A percentile compares a stretch with the other conserved stretches of the same genome.
Evolutionary conservation across 2,113 vertebrate genomes (phyloP).

Genomic region (Otocyon megalotis): DNA sequence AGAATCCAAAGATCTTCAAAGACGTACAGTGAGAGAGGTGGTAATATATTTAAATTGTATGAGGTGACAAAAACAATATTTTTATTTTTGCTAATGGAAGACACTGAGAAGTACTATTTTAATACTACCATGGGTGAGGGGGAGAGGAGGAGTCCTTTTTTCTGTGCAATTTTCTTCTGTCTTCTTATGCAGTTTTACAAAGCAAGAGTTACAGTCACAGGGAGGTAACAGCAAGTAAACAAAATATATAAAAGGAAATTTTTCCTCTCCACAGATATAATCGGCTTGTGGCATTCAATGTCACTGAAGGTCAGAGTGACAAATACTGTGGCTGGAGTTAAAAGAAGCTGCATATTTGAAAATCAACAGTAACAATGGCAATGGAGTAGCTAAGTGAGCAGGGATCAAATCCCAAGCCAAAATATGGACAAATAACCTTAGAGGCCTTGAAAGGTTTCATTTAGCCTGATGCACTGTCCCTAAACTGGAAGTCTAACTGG

Average conservation of each 20-base stretch:
- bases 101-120: neutral
- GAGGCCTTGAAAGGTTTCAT: neutral
- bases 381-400: neutral
- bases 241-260: conserved; percentile 43
- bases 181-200: conserved; percentile 11
- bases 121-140: neutral
- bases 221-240: conserved; percentile 6
- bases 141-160: neutral
- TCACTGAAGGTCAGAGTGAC: neutral
- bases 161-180: neutral
- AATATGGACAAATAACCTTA: neutral
- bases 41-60: neutral
- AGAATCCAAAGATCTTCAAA: neutral
- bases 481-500: neutral
- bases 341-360: conserved; percentile 37
- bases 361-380: neutral
- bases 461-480: too few relatives aligned
- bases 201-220: neutral
- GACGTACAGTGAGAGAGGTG: neutral
- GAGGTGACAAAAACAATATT: neutral
- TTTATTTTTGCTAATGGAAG: neutral
- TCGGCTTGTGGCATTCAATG: neutral
- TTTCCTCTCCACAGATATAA: conserved; percentile 26
- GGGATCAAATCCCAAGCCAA: neutral
- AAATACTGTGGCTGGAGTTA: neutral